phyloP scores from a whole-genome alignment of 2,113 vertebrate genomes.

The Hippocampus comes region DNA sequence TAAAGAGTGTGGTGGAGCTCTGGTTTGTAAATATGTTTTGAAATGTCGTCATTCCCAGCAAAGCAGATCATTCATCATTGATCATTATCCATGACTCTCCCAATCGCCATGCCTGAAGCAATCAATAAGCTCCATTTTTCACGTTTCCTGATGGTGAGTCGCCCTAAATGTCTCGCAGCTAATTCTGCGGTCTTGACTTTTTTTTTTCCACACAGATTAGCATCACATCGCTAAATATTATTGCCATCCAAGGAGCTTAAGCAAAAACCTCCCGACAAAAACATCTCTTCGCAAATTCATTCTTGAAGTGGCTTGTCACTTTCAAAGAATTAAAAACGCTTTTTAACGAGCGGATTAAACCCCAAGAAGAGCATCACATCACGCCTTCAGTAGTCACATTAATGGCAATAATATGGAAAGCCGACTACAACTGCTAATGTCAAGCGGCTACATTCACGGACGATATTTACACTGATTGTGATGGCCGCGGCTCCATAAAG shows the following conservation, averaged over 20 bases:
- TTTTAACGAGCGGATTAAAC: slow-evolving; percentile 1
- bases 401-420: neutral
- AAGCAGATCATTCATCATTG: neutral
- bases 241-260: neutral
- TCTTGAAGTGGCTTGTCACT: slow-evolving; percentile 1
- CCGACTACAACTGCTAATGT: neutral
- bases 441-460: neutral
- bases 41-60: neutral
- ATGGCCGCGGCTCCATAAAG: neutral
- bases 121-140: neutral
- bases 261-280: neutral
- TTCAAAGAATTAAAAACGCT: neutral
- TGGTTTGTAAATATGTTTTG: neutral
- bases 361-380: neutral
- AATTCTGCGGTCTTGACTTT: neutral
- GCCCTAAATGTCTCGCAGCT: neutral
- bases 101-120: neutral
- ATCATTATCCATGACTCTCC: neutral
- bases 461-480: slow-evolving; percentile 1
- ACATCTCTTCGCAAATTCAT: neutral
- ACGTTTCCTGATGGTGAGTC: too few species aligned
- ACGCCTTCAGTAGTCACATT: neutral
- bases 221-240: neutral
- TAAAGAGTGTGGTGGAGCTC: neutral
- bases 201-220: neutral